These are phyloP conservation scores for Phenganax stokvisi DNA, from an alignment of 92 coral and sea anemone genomes.

Conservation along the genomic window DNA sequence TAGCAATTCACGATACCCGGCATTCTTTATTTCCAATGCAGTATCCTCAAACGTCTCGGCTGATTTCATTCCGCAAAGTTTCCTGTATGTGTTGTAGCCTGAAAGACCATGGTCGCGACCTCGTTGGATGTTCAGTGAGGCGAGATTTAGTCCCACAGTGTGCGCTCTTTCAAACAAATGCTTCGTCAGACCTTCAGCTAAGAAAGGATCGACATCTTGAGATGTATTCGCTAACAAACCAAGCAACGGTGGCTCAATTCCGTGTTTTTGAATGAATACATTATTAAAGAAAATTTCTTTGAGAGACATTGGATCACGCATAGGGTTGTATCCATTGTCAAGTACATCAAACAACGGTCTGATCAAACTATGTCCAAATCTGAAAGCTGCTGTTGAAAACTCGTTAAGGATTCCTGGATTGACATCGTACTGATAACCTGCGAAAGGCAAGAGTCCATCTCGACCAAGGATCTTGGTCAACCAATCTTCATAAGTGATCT, in stretches of 20 bases:
- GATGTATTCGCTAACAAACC: slow-evolving; percentile 44
- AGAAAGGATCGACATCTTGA: slow-evolving; percentile 45
- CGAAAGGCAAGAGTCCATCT: slow-evolving; percentile 12
- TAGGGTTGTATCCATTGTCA: slow-evolving; percentile 24
- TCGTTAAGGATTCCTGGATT: slow-evolving; percentile 33
- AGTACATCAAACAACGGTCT: slow-evolving; percentile 30
- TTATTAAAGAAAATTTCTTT: slow-evolving; percentile 33
- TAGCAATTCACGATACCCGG: not conserved
- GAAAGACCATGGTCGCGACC: slow-evolving; percentile 64
- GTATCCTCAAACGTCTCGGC: slow-evolving; percentile 30
- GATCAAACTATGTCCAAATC: slow-evolving; percentile 33
- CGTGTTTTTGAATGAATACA: slow-evolving; percentile 18
- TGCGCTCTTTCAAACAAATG: slow-evolving; percentile 27
- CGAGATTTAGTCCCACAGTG: slow-evolving; percentile 41
- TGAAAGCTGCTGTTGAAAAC: slow-evolving; percentile 33
- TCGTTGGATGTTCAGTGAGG: slow-evolving; percentile 57
- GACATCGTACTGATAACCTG: slow-evolving; percentile 9
- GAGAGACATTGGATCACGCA: not conserved
- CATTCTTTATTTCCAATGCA: slow-evolving; percentile 19
- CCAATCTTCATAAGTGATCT: slow-evolving; percentile 53
- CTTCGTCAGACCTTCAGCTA: slow-evolving; percentile 38
- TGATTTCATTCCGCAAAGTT: slow-evolving; percentile 29
- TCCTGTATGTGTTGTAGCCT: slow-evolving; percentile 41
- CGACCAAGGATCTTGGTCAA: slow-evolving; percentile 27
- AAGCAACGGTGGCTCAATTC: slow-evolving; percentile 28